Evolutionary conservation across 2,797 vertebrate genomes (phyloP).

Genomic region (Ptychobarbus kaznakovi): DNA sequence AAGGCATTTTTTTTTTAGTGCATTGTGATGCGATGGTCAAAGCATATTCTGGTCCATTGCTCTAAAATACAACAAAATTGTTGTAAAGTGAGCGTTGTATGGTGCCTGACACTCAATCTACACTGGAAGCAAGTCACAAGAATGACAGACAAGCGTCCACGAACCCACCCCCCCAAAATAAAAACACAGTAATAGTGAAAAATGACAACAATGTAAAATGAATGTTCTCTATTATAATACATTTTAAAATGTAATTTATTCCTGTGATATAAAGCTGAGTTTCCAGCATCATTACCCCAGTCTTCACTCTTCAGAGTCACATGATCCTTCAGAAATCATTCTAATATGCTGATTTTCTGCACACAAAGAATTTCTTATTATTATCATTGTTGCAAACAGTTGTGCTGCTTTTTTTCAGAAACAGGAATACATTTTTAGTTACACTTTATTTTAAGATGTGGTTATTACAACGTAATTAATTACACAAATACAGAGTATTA

Average conservation of each 20-base stretch:
- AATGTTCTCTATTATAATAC: neutral
- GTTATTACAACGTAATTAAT: neutral
- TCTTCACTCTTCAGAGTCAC: neutral
- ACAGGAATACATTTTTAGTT: neutral
- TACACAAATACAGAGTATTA: neutral
- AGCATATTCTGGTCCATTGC: neutral
- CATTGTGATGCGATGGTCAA: neutral
- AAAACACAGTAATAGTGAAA: neutral
- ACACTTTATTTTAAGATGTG: neutral
- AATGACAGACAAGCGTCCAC: neutral
- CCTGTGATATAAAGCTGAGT: neutral
- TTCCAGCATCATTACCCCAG: neutral
- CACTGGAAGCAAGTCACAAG: neutral
- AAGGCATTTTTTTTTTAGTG: neutral
- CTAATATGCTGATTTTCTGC: neutral
- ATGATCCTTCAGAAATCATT: neutral
- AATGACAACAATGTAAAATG: neutral
- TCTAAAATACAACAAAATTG: neutral
- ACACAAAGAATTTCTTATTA: neutral
- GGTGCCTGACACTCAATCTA: neutral
- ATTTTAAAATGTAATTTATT: neutral
- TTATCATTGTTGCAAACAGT: neutral
- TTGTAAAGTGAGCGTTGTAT: neutral
- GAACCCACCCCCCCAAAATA: neutral
- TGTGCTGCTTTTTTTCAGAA: neutral